Base-by-base conservation (phyloP, 2,888 invertebrate species). In the Plusia festucae region DNA sequence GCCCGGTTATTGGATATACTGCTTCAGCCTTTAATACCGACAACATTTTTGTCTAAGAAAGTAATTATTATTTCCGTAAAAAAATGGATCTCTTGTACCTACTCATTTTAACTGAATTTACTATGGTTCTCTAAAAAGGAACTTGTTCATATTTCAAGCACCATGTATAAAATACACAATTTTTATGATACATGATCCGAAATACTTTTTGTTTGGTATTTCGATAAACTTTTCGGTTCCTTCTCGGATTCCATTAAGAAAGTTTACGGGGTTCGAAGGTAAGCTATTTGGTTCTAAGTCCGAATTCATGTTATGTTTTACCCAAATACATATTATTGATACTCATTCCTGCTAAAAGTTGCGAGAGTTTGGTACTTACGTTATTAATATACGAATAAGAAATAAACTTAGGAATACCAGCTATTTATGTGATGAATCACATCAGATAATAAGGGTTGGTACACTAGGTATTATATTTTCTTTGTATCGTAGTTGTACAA, bases 201-300 rank as follows among this genome's bases (percentile, higher is more conserved):
- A 60, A 68, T 67, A 71, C 59, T 68, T 78, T 74, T 57, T 68
- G 72, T 79, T 72, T 73, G 73, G 60, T 65, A 66, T 68, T 78
- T 70, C 66, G 58, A 52, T 34, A 65, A n/a, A 82, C 68, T 79
- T 83, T 83, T 65, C 74, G 81, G 79, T 69, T 73, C 64, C 56
- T 68, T 81, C 65, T 53, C 49, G 60, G 65, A 83, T 78, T 79
- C 82, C 81, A 83, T 83, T 83, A 82, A 65, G 53, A 72, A 79
- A 80, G 73, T 78, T 83, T 62, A 16, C 13, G 53, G 75, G 57
- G 59, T 60, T 66, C 53, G 53, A 57, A 34, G 56, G 52, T 54
- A 53, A 56, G 64, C 27, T 78, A 66, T 71, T 71, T 63, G 69
- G 15, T 20, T 18, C 62, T 3, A 57, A 65, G 67, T 74, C 75